A percentile compares a stretch with the other conserved stretches of the same genome.
phyloP scores from a whole-genome alignment of 1,140 invertebrate genomes.

The Ladona fulva region DNA sequence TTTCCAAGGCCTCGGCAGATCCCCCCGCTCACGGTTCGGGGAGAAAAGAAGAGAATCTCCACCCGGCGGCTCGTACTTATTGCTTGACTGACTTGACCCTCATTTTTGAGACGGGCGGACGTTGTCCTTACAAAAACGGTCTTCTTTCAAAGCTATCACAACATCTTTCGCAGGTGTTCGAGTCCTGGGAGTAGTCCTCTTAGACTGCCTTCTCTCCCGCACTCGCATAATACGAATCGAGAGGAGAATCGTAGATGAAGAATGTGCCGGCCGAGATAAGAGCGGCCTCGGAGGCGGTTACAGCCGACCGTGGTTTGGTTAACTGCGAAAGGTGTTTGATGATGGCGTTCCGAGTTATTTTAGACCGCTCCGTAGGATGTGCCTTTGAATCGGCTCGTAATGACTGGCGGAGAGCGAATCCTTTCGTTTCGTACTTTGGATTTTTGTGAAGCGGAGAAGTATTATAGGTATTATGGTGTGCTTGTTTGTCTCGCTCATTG shows the following conservation, averaged over 20 bases:
- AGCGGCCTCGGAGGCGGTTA: neutral
- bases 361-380: no score
- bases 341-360: no score
- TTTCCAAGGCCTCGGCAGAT: neutral
- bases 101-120: neutral
- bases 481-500: no score
- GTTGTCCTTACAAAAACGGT: slow-evolving; percentile 4
- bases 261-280: neutral
- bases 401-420: no score
- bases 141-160: neutral
- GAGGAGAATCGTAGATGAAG: neutral
- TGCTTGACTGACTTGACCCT: neutral
- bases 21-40: no score
- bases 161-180: slow-evolving; percentile 3
- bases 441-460: no score
- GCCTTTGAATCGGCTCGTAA: no score
- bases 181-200: neutral
- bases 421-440: no score
- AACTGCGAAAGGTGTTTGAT: no score
- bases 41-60: no score
- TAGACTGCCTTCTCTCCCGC: neutral
- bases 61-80: neutral
- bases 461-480: no score
- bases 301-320: no score
- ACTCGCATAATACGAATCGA: neutral